phyloP scores from a whole-genome alignment of 2,113 vertebrate genomes.

The Pseudois nayaur region DNA sequence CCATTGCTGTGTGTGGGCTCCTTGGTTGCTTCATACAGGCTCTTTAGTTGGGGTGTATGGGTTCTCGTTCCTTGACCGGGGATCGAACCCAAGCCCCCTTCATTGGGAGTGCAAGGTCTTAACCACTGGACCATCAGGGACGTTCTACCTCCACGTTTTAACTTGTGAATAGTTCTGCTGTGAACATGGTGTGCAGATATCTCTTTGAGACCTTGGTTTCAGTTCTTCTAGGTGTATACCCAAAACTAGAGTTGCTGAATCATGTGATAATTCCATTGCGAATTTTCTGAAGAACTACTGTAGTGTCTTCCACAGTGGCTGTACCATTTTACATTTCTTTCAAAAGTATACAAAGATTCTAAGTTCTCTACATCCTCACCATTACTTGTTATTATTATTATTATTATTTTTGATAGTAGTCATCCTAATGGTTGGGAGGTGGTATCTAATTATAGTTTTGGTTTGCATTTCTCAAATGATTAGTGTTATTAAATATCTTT shows the following conservation, averaged over 20 bases:
- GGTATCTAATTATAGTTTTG: neutral
- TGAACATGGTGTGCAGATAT: too few relatives aligned
- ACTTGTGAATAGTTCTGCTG: neutral
- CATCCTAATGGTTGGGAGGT: neutral
- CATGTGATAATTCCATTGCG: neutral
- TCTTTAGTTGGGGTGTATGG: neutral
- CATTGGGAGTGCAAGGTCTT: neutral
- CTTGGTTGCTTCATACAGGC: neutral
- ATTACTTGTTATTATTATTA: neutral
- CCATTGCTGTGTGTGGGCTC: neutral
- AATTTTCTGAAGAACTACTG: neutral
- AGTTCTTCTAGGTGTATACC: neutral
- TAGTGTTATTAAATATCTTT: neutral
- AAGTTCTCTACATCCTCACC: neutral
- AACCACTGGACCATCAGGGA: neutral
- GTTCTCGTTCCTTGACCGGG: neutral
- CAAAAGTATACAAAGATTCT: neutral
- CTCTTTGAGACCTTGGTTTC: neutral
- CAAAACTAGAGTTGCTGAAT: neutral
- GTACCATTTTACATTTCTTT: neutral
- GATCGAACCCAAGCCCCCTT: neutral
- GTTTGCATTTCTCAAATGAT: neutral
- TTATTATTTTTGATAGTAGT: neutral
- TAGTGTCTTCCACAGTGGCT: neutral
- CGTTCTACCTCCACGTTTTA: neutral